These are phyloP conservation scores for Eupithecia pulchellata DNA, from an alignment of 2,888 invertebrate genomes.

Conservation along the genomic window DNA sequence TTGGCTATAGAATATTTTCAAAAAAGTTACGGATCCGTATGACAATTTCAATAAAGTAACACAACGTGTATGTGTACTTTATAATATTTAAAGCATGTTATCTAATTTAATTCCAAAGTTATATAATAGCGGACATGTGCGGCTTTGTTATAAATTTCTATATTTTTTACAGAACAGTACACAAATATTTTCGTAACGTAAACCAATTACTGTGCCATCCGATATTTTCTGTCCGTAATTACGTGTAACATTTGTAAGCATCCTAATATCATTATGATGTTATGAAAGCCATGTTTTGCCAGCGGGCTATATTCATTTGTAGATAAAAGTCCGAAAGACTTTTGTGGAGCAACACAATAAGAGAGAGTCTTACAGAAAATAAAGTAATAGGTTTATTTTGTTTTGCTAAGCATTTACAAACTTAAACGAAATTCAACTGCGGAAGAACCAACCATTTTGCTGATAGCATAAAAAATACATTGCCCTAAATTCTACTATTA, in stretches of 20 bases:
- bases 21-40: too few relatives aligned
- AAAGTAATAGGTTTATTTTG: background rate
- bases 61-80: too few relatives aligned
- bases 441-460: background rate
- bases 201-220: background rate
- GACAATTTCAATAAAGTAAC: too few relatives aligned
- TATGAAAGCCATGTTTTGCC: background rate
- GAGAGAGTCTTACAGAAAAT: background rate
- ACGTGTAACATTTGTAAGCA: background rate
- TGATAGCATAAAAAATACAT: background rate
- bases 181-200: background rate
- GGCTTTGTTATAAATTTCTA: background rate
- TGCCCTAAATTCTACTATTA: background rate
- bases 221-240: conserved; percentile 2
- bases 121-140: too few relatives aligned
- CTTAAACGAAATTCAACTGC: background rate
- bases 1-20: too few relatives aligned
- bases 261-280: background rate
- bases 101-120: too few relatives aligned
- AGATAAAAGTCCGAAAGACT: background rate
- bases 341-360: too few relatives aligned
- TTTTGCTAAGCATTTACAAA: background rate
- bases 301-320: background rate
- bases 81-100: too few relatives aligned
- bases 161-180: background rate